Evolutionary conservation across 1,140 invertebrate species (phyloP).

Genomic region (Bombyx mori): ASM3026992v2 NC_085112.1:12280501-12281000

Average conservation of each 20-base stretch:
- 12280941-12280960: conserved; percentile 54
- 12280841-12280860: conserved; percentile 23
- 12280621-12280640: conserved; percentile 4
- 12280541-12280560: conserved; percentile 30
- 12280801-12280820: conserved; percentile 29
- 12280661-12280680: conserved; percentile 4
- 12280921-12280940: conserved; percentile 55
- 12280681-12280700: conserved; percentile 3
- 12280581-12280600: conserved; percentile 20
- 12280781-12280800: background rate
- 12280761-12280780: background rate
- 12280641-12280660: conserved; percentile 12
- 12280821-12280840: conserved; percentile 19
- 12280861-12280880: conserved; percentile 21
- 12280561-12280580: conserved; percentile 24
- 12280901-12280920: conserved; percentile 54
- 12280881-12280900: conserved; percentile 19
- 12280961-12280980: conserved; percentile 62
- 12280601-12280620: conserved; percentile 14
- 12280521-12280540: conserved; percentile 53
- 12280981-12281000: conserved; percentile 28
- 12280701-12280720: background rate
- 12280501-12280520: conserved; percentile 58
- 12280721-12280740: conserved; percentile 19
- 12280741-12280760: background rate